A percentile compares a stretch with the other conserved stretches of the same genome.
Conservation (phyloP, 2,113 vertebrate species). For the Pelusios castaneus region DNA sequence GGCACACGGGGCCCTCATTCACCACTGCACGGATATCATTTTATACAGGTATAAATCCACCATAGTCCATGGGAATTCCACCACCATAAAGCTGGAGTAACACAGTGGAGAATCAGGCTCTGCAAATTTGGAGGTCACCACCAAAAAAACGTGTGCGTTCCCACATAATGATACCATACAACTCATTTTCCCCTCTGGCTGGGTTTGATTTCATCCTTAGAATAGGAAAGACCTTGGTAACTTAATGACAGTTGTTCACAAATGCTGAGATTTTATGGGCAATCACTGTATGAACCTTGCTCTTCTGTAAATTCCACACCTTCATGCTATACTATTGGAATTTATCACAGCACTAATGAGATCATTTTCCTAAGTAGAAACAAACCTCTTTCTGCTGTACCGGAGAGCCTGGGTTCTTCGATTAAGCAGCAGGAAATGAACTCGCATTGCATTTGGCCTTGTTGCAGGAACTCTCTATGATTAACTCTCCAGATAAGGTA, state of each 20-base stretch:
- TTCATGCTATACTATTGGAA: slow-evolving; percentile 10
- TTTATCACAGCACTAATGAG: slow-evolving; percentile 64
- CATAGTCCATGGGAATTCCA: neutral
- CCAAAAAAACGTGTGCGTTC: neutral
- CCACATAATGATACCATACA: neutral
- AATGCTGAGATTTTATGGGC: neutral
- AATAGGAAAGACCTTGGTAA: neutral
- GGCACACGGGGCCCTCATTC: neutral
- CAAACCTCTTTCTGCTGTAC: slow-evolving; percentile 51
- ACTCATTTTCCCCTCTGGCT: neutral
- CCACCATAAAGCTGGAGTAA: neutral
- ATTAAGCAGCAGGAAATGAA: slow-evolving; percentile 67
- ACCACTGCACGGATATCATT: neutral
- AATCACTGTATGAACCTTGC: neutral
- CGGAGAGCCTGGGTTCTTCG: slow-evolving; percentile 33
- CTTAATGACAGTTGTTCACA: neutral
- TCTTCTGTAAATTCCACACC: slow-evolving; percentile 28
- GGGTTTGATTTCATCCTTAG: neutral
- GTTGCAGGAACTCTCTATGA: slow-evolving; percentile 40
- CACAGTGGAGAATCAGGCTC: neutral
- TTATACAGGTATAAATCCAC: neutral
- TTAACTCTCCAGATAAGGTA: slow-evolving; percentile 64
- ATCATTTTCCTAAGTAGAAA: slow-evolving; percentile 66
- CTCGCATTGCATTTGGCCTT: slow-evolving; percentile 15
- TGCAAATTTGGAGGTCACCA: neutral